Base-by-base conservation (phyloP, 2,797 vertebrate genomes). In the Fistularia tabacaria region DNA sequence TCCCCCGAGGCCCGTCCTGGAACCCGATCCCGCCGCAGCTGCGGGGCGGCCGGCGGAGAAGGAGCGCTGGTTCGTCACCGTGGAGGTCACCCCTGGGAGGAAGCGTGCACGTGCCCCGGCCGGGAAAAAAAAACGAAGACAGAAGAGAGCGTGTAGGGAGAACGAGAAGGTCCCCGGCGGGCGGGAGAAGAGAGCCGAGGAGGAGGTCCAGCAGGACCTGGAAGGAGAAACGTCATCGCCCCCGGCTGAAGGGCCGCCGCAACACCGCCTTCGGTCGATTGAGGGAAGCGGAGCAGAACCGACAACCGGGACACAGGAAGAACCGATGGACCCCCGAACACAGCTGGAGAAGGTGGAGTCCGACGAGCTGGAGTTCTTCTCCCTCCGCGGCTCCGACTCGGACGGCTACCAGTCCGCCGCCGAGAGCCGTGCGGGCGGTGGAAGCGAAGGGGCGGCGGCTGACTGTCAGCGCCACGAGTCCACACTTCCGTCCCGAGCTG, bases 41-140 rank as follows among this genome's bases (percentile, higher is more conserved):
- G 25, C 25, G 25, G 25, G 25, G 25, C 2, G 25, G 25, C 25
- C 25, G 25, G 25, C 60, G 49, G 88, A 91, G 64, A 91, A 83
- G 41, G 90, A 92, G 71, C 86, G 88, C 14, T 91, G 90, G 91
- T 92, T 92, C 36, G 87, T 92, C 64, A 91, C 90, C 3, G 76
- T 91, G 50, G 85, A 88, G 36, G 77, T 82, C 46, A 79, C 52
- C 43, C 74, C 72, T 1, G 43, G 49, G 36, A 61, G 37, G 10
- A 63, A 49, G 41, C 66, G 44, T 38, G 42, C 9, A 12, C 49
- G 53, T 7, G 15, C 13, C 2, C 2, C 51, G n/a, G 44, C 74
- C 6, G 47, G 51, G 11, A 85, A 84, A 87, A 89, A 87, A 83
- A 89, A 87, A 81, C 60, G 8, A 59, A 78, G 73, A 49, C 84